Base-by-base conservation (phyloP, 2,797 vertebrate species). In the Neosilurus hyrtlii region DNA sequence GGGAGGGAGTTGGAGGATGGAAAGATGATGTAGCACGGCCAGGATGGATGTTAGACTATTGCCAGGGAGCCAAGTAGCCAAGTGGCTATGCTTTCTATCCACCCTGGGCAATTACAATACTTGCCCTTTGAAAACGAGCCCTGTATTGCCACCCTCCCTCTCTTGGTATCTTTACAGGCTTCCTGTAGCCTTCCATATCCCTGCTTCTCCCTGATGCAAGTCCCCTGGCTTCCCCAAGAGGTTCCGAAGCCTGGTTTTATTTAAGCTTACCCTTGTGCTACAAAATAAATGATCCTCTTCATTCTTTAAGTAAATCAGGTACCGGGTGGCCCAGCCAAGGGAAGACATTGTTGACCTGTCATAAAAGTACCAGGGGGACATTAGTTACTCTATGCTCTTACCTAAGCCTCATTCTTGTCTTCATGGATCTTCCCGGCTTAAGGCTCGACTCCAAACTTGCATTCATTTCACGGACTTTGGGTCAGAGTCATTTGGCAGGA, bases 61-160 rank as follows among this genome's bases (percentile, higher is more conserved):
- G 83, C 57, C 89, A 87, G 88, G 85, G 86, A 84, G 89, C 71
- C 72, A 76, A 68, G 20, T 74, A 35, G 65, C 54, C 54, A 67
- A 70, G 74, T 86, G 90, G 90, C 90, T 67, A 68, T 75, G 65
- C 62, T 87, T 76, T 82, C 85, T 22, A 85, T 82, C 54, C 82
- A 86, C 89, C 81, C 88, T 85, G 87, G 90, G 90, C 91, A 92
- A 93, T 94, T 93, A 91, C 91, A 92, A 81, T 91, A 88, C 90
- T 93, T 91, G 89, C 85, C 91, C 93, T 94, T 91, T 93, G 89
- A 93, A 93, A 91, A 91, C 82, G 86, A 89, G 89, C 89, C 87
- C 85, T 86, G 83, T 66, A 82, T 89, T 87, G 86, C 87, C 79
- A 85, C 85, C 81, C 74, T 70, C 87, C 83, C 79, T 80, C 73